Conservation (phyloP, 2,797 vertebrate genomes). For the Clarias platycephalus region DNA sequence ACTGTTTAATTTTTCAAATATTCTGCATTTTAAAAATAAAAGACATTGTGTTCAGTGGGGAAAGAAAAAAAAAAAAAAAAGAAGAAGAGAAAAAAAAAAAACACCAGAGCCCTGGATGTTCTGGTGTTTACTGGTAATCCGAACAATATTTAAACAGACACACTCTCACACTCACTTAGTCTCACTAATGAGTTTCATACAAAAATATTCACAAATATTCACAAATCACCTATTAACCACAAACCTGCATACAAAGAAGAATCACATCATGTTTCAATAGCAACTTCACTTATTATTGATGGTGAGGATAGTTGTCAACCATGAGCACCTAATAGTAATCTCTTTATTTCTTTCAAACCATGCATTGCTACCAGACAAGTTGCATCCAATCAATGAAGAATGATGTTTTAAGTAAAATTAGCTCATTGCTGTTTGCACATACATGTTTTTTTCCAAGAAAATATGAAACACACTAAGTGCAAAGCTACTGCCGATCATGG, state of each 20-base stretch:
- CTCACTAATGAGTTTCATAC: background rate
- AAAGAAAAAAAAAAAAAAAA: too few relatives aligned
- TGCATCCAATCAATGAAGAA: background rate
- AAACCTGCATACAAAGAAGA: background rate
- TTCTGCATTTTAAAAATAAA: too few relatives aligned
- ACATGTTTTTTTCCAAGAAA: background rate
- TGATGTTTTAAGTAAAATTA: background rate
- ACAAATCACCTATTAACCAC: background rate
- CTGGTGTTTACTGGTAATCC: background rate
- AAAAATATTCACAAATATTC: background rate
- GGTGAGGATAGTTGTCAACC: background rate
- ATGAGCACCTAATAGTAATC: background rate
- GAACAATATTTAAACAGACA: background rate
- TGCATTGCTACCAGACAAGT: background rate
- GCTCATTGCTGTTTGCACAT: background rate
- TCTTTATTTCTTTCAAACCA: background rate
- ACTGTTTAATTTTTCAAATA: too few relatives aligned
- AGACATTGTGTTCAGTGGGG: too few relatives aligned
- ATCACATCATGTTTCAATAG: background rate
- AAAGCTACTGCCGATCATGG: background rate
- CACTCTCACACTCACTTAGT: background rate
- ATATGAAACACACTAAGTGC: background rate
- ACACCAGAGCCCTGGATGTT: too few relatives aligned
- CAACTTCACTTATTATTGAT: background rate
- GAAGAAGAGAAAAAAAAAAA: too few relatives aligned